A percentile compares a stretch with the other conserved stretches of the same genome.
These are phyloP conservation scores for Meteorus colon DNA, from an alignment of 2,888 invertebrate genomes.

Conservation along the genomic window DNA sequence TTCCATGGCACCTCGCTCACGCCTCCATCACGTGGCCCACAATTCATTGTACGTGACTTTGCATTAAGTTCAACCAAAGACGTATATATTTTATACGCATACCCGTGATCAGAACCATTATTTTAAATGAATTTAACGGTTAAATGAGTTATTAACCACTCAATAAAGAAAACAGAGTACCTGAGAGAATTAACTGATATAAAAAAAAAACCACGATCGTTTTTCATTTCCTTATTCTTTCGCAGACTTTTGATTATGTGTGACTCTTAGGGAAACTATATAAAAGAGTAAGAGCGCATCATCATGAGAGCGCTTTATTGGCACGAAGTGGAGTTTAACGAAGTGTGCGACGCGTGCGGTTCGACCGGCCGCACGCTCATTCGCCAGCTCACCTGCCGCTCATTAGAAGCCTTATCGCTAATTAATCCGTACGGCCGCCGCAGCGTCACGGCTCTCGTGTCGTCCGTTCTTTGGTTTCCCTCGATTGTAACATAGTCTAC, in stretches of 20 bases:
- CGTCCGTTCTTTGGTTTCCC: constrained; percentile 62
- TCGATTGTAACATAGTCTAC: constrained; percentile 22
- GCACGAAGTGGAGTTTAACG: constrained; percentile 45
- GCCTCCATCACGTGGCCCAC: constrained; percentile 72
- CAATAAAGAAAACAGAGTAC: too few relatives aligned
- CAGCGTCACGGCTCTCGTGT: constrained; percentile 71
- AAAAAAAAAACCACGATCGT: too few relatives aligned
- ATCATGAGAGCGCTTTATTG: neutral
- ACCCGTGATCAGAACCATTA: neutral
- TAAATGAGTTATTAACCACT: too few relatives aligned
- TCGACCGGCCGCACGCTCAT: constrained; percentile 56
- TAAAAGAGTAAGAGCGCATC: constrained; percentile 11
- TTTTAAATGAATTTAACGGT: too few relatives aligned
- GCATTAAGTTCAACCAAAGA: constrained; percentile 48
- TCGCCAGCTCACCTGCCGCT: constrained; percentile 70
- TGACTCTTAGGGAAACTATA: neutral
- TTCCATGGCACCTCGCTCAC: constrained; percentile 73
- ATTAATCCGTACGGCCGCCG: constrained; percentile 71
- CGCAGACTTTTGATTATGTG: neutral
- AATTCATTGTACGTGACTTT: constrained; percentile 72
- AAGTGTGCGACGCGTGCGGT: constrained; percentile 49
- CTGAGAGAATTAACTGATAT: too few relatives aligned
- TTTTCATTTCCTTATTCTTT: neutral
- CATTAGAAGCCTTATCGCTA: constrained; percentile 73
- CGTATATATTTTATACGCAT: neutral